Evolutionary conservation across 2,888 invertebrate genomes (phyloP), one percentile per base, ranked within the genome.

Genomic region (Hydrotaea cyrtoneurina): DNA sequence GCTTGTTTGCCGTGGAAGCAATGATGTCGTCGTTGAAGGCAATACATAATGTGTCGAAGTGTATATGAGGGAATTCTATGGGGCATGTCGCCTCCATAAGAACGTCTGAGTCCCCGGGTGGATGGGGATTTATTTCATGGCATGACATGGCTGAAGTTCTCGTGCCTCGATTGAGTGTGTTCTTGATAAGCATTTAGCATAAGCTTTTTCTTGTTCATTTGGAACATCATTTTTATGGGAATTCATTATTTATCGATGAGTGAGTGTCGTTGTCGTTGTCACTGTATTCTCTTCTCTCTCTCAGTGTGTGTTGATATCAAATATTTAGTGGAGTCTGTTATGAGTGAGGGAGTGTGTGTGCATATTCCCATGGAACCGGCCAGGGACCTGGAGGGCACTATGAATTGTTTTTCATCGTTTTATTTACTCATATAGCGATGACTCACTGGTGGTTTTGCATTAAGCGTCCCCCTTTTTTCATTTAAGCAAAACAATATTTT

Each of bases 231-330:
- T 50, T 50, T 50, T 50, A 39, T 50, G 50, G 50, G 50, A 50
- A 50, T 50, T 50, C 50, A 50, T 50, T 50, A 59, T 59, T 26
- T 59, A 59, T 59, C 59, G 59, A 59, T 26, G 15, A 26, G 26
- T 23, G 23, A 59, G 59, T 26, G 26, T 4, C 59, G 26, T 23
- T 59, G 59, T 26, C 59, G 23, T 15, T 15, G 59, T 13, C 15
- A 10, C 4, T 31, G 31, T 31, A 31, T 31, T 31, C 7, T 31
- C 31, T 31, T 4, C 31, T 31, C 31, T 7, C 3, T 2, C 31
- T 7, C 31, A 31, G 31, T 31, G 31, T 31, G 7, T 15, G 23
- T 23, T 59, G 15, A 59, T 11, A 23, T 13, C 26, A 26, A 59
- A 59, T 55, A 23, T 59, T 23, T 11, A 59, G 15, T 0, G 1